Conservation (phyloP, 1,140 invertebrate species). For the Gonioctena quinquepunctata region DNA sequence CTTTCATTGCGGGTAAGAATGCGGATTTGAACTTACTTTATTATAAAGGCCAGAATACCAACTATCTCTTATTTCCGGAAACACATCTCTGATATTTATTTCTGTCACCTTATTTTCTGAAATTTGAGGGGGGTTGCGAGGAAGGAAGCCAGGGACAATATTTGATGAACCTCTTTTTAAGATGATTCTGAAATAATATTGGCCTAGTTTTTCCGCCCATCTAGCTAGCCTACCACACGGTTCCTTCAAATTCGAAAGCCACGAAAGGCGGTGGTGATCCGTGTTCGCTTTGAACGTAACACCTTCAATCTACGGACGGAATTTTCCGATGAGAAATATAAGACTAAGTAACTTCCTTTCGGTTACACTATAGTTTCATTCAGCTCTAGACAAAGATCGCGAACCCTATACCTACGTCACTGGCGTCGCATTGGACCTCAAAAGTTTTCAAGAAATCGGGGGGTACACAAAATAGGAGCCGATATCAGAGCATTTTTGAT, state of each 20-base stretch:
- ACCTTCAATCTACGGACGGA: no score
- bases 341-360: slow-evolving; percentile 59
- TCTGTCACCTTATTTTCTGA: background rate
- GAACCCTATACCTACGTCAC: slow-evolving; percentile 33
- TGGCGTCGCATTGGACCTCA: slow-evolving; percentile 32
- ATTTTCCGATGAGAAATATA: slow-evolving; percentile 54
- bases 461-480: slow-evolving; percentile 9
- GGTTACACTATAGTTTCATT: slow-evolving; percentile 55
- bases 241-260: background rate
- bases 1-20: slow-evolving; percentile 7
- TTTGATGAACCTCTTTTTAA: background rate
- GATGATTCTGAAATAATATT: background rate
- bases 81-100: background rate
- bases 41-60: background rate
- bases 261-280: no score
- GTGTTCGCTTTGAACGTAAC: no score
- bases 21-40: background rate
- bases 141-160: background rate
- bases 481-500: background rate
- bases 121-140: background rate
- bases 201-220: background rate
- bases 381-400: slow-evolving; percentile 39
- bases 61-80: background rate
- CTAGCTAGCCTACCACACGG: background rate
- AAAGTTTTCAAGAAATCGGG: slow-evolving; percentile 18